Evolutionary conservation across 2,797 vertebrate species (phyloP), one percentile per base, ranked within the genome.

Genomic region (Poecilia wingei): DNA sequence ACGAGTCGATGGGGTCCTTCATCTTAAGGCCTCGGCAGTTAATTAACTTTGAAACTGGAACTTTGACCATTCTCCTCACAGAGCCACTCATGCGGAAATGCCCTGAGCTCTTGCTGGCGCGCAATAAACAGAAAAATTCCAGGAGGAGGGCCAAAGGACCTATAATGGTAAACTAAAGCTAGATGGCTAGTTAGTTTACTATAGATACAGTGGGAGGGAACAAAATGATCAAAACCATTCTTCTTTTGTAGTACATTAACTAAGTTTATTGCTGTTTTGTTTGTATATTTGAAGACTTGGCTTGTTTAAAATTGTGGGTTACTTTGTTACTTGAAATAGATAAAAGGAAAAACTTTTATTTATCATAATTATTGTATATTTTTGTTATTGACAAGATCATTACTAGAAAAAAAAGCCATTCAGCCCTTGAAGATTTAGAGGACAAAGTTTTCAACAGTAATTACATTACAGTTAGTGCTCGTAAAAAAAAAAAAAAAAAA

Each of bases 1-100:
- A 97, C 75, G 92, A 93, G 88, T 94, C 88, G 82, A 96, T 89
- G 13, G 95, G 96, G 80, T 98, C 96, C 95, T 95, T 97, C 97
- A 97, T 98, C 93, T 93, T 96, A 81, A 91, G 86, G 77, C 90
- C 88, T 82, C 57, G 75, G 75, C 88, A 16, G 91, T 93, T 92
- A 94, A 91, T 95, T 94, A 92, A 95, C 94, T 95, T 93, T 93
- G 94, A 77, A 92, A 92, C 90, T 85, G 78, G 87, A 91, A 94
- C 91, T 95, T 93, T 83, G 93, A 77, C 87, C 94, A 84, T 81
- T 73, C 88, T 91, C 86, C 87, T 87, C 86, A 88, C 83, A 85
- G 87, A 94, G 91, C 88, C 89, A 88, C 81, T 92, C 91, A 94
- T 89, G 93, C 87, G 93, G 93, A 95, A 95, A 91, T 93, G 89